Conservation (phyloP, 2,113 vertebrate species). For the Bombycilla garrulus region DNA sequence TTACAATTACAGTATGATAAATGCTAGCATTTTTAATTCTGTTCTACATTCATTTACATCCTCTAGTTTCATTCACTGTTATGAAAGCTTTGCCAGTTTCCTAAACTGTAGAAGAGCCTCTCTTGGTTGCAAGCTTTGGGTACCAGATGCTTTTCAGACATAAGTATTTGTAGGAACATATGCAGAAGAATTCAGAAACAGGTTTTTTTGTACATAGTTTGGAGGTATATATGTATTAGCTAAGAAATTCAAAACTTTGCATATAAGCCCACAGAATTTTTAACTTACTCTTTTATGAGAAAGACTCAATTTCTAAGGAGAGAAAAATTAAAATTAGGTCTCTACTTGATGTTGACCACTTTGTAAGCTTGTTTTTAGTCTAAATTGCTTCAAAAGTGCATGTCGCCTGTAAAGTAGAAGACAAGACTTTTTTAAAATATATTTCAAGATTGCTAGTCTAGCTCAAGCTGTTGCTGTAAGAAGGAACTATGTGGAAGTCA, state of each 20-base stretch:
- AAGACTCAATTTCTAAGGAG: background rate
- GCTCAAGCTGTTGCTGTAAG: background rate
- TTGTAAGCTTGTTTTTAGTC: background rate
- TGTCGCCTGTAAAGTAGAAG: background rate
- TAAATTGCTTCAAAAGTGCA: background rate
- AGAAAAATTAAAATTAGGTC: background rate
- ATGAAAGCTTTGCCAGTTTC: background rate
- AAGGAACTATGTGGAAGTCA: background rate
- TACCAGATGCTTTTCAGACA: background rate
- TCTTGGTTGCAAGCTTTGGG: background rate
- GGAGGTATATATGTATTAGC: background rate
- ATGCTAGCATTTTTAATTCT: background rate
- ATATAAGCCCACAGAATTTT: background rate
- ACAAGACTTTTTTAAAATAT: fast-evolving
- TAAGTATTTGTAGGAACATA: background rate
- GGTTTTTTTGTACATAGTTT: background rate
- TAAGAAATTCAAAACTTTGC: background rate
- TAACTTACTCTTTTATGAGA: background rate
- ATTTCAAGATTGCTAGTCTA: background rate
- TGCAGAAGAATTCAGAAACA: background rate
- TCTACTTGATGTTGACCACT: background rate
- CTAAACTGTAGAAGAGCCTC: background rate
- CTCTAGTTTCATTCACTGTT: background rate
- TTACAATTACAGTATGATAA: background rate
- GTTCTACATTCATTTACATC: background rate